Conservation (phyloP, 2,888 invertebrate genomes). For the Tupiocoris notatus region DNA sequence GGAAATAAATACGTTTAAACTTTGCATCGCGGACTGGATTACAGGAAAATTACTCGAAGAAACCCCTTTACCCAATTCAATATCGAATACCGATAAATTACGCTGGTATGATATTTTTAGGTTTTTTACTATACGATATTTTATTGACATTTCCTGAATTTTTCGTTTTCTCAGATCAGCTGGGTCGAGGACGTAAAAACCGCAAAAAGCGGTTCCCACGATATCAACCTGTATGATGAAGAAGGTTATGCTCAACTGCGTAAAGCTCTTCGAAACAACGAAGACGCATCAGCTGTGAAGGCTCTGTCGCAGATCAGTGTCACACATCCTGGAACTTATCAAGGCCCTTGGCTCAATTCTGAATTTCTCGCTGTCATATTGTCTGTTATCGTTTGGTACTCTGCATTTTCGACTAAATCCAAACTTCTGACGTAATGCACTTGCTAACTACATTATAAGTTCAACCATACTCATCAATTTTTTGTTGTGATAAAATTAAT, state of each 20-base stretch:
- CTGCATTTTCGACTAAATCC: constrained; percentile 80
- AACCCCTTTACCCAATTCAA: no score
- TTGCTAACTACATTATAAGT: no score
- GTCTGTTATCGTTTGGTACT: constrained; percentile 77
- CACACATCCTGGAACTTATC: constrained; percentile 77
- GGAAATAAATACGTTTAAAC: no score
- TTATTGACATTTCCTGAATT: no score
- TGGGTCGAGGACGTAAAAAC: constrained; percentile 87
- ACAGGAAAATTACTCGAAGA: no score
- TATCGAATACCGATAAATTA: no score
- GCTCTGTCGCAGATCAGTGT: constrained; percentile 70
- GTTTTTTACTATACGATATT: no score
- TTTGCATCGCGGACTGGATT: no score
- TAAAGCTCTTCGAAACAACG: constrained; percentile 71
- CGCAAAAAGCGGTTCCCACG: constrained; percentile 76
- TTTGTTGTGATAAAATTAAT: no score
- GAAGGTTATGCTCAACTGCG: constrained; percentile 85
- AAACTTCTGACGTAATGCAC: constrained; percentile 70
- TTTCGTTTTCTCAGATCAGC: constrained; percentile 69
- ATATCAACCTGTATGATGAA: constrained; percentile 82
- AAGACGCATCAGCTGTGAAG: constrained; percentile 65
- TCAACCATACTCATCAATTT: no score
- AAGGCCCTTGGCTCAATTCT: constrained; percentile 89
- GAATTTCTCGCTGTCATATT: constrained; percentile 82
- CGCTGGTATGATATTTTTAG: no score